Base-by-base conservation (phyloP, 2,888 invertebrate species). In the Leptodirus hochenwartii region DNA sequence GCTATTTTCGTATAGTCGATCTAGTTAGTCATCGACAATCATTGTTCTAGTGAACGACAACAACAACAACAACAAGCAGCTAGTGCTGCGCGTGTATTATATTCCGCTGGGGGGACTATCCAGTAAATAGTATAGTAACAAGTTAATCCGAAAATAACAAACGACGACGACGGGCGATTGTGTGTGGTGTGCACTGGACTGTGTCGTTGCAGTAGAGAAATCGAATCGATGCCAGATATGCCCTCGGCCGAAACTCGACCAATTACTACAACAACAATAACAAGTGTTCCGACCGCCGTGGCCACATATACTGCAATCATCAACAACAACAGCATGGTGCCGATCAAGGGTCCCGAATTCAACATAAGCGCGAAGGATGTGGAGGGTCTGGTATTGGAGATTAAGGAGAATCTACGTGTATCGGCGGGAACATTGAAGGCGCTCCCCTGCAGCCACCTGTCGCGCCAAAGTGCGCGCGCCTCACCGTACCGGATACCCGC, bases 351-450 rank as follows among this genome's bases (percentile, higher is more conserved):
- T 10, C 38, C 48, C 13, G 51, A 54, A 34, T 52, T 54, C 39
- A 48, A 45, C 37, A 56, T 54, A 33, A 50, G 49, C 28, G 51
- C 68, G 9, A 58, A 62, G 38, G 70, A 70, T 45, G 65, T 73
- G 39, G 72, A 72, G 44, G 62, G 68, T 34, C 53, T 73, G 32
- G 71, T 73, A 20, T 60, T 66, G 31, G 69, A 70, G 48, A 69
- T 73, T 34, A 71, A 71, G 46, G 68, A 71, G 44, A 72, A 71
- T 44, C 50, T 73, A 15, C 57, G 68, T 27, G 49, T 70, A 30
- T 57, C 62, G 15, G 45, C 47, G 36, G 55, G 41, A 45, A 58
- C 47, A 22, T 43, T 53, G 45, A 58, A 60, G 47, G 56, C 59
- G 40, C 58, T 55, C 46, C 59, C 58, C 23, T 49, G 55, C 36